Conservation (phyloP, 37 sponge, comb jelly and placozoan species). For the Cladorhizidae sp. region DNA sequence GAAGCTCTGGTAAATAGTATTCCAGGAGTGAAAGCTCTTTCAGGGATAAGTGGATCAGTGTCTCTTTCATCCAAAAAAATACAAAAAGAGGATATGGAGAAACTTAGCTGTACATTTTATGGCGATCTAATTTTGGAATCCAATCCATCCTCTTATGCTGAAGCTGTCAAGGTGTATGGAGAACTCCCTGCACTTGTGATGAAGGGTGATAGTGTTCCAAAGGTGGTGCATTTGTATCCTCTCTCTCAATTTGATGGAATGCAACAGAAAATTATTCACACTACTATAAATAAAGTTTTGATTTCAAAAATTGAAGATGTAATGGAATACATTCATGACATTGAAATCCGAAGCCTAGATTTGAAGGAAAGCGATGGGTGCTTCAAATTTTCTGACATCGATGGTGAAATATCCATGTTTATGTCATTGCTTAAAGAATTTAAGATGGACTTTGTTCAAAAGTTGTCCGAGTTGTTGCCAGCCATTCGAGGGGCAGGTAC, state of each 20-base stretch:
- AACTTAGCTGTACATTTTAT: slow-evolving; percentile 36
- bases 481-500: slow-evolving; percentile 10
- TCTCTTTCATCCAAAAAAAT: too few relatives aligned
- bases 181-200: too few relatives aligned
- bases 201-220: not conserved
- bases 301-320: slow-evolving; percentile 25
- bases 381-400: not conserved
- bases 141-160: slow-evolving; percentile 34
- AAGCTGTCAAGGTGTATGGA: slow-evolving; percentile 20
- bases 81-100: not conserved
- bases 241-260: slow-evolving; percentile 1
- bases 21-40: too few relatives aligned
- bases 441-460: not conserved
- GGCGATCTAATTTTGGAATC: slow-evolving; percentile 22
- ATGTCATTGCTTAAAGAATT: not conserved
- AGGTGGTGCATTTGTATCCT: slow-evolving; percentile 32
- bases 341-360: slow-evolving; percentile 16
- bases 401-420: slow-evolving; percentile 5
- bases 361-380: slow-evolving; percentile 13
- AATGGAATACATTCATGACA: slow-evolving; percentile 9
- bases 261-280: not conserved
- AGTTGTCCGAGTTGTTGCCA: slow-evolving; percentile 13
- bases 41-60: too few relatives aligned
- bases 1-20: not conserved
- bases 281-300: not conserved